Evolutionary conservation across 1,140 invertebrate species (phyloP).

Genomic region (Drosophila elegans): DNA sequence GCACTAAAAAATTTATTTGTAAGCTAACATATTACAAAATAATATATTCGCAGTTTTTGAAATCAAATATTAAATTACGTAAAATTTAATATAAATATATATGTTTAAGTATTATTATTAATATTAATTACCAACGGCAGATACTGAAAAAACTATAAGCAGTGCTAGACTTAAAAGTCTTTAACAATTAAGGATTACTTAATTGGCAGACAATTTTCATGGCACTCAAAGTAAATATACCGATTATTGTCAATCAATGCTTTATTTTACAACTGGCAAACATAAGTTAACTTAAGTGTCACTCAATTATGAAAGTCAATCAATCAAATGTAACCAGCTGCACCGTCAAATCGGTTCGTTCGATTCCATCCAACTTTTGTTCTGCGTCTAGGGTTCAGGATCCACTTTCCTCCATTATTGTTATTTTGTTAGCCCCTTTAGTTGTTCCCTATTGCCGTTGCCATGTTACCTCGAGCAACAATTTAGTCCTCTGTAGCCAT

Average conservation of each 20-base stretch:
- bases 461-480: conserved; percentile 55
- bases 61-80: no score
- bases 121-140: no score
- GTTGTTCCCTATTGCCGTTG: conserved; percentile 31
- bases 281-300: background rate
- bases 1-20: no score
- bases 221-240: no score
- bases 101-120: no score
- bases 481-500: conserved; percentile 67
- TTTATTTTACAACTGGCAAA: background rate
- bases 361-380: background rate
- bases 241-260: background rate
- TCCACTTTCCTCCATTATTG: conserved; percentile 6
- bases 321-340: conserved; percentile 5
- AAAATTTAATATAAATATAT: no score
- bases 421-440: background rate
- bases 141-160: no score
- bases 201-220: background rate
- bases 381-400: background rate
- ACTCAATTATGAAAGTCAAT: conserved; percentile 15
- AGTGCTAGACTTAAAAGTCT: no score
- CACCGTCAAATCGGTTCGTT: background rate
- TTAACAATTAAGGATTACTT: background rate
- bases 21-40: no score
- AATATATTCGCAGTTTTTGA: no score